Evolutionary conservation across 1,140 invertebrate genomes (phyloP).

Genomic region (Glomeris maerens): DNA sequence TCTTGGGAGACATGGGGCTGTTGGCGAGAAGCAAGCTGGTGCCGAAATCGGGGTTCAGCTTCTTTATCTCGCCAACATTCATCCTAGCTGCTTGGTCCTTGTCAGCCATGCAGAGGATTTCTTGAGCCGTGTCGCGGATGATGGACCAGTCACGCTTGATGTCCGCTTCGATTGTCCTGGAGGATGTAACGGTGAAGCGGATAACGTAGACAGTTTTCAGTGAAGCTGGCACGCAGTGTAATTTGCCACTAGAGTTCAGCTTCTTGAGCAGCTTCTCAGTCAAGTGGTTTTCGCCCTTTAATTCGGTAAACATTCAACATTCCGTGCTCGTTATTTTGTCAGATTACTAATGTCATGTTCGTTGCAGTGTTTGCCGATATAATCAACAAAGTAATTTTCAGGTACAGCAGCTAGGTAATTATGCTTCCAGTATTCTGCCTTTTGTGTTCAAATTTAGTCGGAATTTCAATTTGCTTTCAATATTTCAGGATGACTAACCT

Average conservation of each 20-base stretch:
- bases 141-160: slow-evolving; percentile 77
- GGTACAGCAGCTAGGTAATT: too few relatives aligned
- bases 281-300: slow-evolving; percentile 35
- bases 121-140: slow-evolving; percentile 59
- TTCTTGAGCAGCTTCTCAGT: slow-evolving; percentile 38
- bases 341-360: too few relatives aligned
- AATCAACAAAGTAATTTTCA: too few relatives aligned
- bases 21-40: slow-evolving; percentile 80
- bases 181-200: slow-evolving; percentile 81
- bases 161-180: slow-evolving; percentile 71
- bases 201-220: slow-evolving; percentile 71
- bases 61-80: slow-evolving; percentile 22
- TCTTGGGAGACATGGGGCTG: slow-evolving; percentile 90
- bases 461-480: slow-evolving; percentile 7
- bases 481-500: too few relatives aligned
- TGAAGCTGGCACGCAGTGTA: slow-evolving; percentile 38
- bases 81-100: slow-evolving; percentile 14
- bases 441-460: too few relatives aligned
- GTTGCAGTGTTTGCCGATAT: too few relatives aligned
- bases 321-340: too few relatives aligned
- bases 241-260: slow-evolving; percentile 38
- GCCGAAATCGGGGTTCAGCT: slow-evolving; percentile 64
- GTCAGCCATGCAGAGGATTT: slow-evolving; percentile 36
- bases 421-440: too few relatives aligned
- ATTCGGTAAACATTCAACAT: too few relatives aligned